phyloP scores from a whole-genome alignment of 2,797 vertebrate species.

The Nyctalus aviator region DNA sequence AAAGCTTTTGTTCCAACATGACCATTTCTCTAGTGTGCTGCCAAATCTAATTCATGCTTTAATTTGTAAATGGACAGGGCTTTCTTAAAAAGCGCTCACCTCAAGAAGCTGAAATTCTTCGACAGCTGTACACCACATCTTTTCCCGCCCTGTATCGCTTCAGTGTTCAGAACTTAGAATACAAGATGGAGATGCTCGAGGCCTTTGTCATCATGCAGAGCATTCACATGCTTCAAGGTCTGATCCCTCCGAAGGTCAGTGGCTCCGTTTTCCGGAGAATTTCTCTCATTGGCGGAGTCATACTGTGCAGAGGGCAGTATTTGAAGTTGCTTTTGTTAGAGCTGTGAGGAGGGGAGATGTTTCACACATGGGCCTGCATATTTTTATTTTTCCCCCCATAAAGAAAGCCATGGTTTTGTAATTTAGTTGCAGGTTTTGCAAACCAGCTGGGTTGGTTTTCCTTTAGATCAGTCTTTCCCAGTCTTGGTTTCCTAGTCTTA shows the following conservation, averaged over 20 bases:
- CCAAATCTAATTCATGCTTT: background rate
- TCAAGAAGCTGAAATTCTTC: slow-evolving; percentile 92
- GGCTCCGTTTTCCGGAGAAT: background rate
- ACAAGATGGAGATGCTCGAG: slow-evolving; percentile 95
- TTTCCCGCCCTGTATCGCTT: slow-evolving; percentile 94
- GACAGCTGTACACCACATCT: slow-evolving; percentile 91
- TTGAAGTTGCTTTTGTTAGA: background rate
- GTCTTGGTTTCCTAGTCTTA: background rate
- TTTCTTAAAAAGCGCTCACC: slow-evolving; percentile 92
- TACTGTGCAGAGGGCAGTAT: background rate
- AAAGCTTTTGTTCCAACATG: background rate
- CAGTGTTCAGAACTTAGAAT: slow-evolving; percentile 92
- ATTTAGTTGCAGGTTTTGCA: background rate
- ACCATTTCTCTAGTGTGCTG: background rate
- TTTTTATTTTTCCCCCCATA: background rate
- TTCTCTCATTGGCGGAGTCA: background rate
- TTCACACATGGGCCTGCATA: background rate
- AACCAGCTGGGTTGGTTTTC: background rate
- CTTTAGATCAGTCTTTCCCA: background rate
- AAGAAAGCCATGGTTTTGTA: background rate
- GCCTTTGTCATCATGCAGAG: slow-evolving; percentile 96
- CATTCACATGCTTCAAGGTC: slow-evolving; percentile 95
- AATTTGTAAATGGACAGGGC: slow-evolving; percentile 87
- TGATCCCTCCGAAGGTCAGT: slow-evolving; percentile 93
- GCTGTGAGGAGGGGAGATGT: fast-evolving